Base-by-base conservation (phyloP, 2,113 vertebrate genomes). In the Mastomys coucha region DNA sequence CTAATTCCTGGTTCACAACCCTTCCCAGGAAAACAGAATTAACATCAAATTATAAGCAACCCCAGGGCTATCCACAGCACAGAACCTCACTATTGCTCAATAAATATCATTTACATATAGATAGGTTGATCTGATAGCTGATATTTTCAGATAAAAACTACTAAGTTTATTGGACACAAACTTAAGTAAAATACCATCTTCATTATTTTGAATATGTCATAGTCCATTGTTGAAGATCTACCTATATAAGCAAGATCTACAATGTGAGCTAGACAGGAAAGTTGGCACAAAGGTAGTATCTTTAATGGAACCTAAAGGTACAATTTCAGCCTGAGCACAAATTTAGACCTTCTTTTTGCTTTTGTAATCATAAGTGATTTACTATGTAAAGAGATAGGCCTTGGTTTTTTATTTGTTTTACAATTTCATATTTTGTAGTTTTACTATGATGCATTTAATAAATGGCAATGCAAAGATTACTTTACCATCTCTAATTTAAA, bases 351-450 rank as follows among this genome's bases (percentile, higher is more conserved):
- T 95, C 31, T 72, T 39, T 84, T 95, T 96, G 39, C 26, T 91
- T 93, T 89, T 76, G 73, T 91, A 88, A 67, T 49, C 16, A 26
- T 93, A 89, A 89, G 26, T 22, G 28, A 49, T 91, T 92, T 24
- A 67, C 2, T 93, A 20, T 90, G 42, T 84, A 53, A 89, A 88
- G n/a, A 69, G 0, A 31, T 42, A 82, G 87, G 56, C 69, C 10
- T 91, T 9, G 16, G 22, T 42, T 72, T 90, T 63, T 33, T 20
- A 31, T 39, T 91, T 75, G 77, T 72, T 97, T 97, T 92, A 12
- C 10, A 60, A 45, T 70, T 87, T 91, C 75, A 9, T 78, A 77
- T 91, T 96, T 94, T 93, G 58, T 69, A 91, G 19, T 91, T 96
- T 89, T 4, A 78, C 42, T 88, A 86, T 72, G 87, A 91, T 93